Evolutionary conservation across 2,888 invertebrate genomes (phyloP).

Genomic region (Psylliodes chrysocephalus): DNA sequence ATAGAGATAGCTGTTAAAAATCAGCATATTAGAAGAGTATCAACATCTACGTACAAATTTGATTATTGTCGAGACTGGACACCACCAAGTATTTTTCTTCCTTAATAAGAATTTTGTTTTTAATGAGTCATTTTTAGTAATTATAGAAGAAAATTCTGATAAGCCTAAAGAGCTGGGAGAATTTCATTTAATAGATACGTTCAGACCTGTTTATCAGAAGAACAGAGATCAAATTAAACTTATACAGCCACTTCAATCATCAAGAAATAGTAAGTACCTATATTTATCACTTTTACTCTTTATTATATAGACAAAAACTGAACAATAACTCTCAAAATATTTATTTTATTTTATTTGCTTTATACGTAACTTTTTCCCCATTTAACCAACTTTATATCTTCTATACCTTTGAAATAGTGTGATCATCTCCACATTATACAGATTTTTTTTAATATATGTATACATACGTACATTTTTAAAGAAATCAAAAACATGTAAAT

Average conservation of each 20-base stretch:
- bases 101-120: neutral
- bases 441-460: neutral
- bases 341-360: too few relatives aligned
- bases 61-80: constrained; percentile 15
- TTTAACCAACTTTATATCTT: too few relatives aligned
- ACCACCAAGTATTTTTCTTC: neutral
- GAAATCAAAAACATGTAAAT: too few relatives aligned
- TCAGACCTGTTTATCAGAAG: constrained; percentile 1
- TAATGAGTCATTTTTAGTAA: neutral
- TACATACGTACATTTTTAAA: too few relatives aligned
- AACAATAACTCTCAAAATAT: too few relatives aligned
- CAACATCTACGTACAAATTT: neutral
- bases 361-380: too few relatives aligned
- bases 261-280: constrained; percentile 13
- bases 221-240: neutral
- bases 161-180: neutral
- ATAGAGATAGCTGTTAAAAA: constrained; percentile 6
- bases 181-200: neutral
- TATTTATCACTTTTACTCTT: too few relatives aligned
- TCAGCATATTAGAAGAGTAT: constrained; percentile 2
- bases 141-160: neutral
- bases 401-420: too few relatives aligned
- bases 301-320: too few relatives aligned
- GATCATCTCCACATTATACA: too few relatives aligned
- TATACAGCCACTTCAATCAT: neutral